phyloP scores from a whole-genome alignment of 2,888 invertebrate species.

The Calameuta pallipes region DNA sequence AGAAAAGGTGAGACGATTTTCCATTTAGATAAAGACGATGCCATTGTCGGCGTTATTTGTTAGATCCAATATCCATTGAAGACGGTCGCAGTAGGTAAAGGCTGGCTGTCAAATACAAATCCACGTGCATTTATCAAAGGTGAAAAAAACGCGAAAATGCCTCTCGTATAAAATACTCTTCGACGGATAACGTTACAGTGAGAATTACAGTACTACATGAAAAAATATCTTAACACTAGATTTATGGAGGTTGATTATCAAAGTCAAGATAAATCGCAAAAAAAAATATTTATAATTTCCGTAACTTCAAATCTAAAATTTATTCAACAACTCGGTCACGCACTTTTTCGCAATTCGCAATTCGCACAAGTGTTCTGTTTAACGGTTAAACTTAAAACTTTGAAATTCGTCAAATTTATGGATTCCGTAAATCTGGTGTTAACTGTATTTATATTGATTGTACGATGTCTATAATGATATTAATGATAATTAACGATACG shows the following conservation, averaged over 20 bases:
- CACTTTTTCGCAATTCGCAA: too few relatives aligned
- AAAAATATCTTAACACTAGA: not conserved
- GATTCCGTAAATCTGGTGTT: too few relatives aligned
- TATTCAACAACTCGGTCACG: too few relatives aligned
- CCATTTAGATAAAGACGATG: not conserved
- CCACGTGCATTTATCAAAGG: not conserved
- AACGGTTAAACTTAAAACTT: too few relatives aligned
- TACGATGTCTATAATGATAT: not conserved
- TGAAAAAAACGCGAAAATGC: not conserved
- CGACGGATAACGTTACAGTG: not conserved
- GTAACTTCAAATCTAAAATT: too few relatives aligned
- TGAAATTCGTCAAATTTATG: too few relatives aligned
- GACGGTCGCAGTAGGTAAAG: not conserved
- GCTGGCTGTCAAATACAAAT: not conserved
- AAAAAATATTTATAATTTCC: too few relatives aligned
- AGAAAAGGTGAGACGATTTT: constrained; percentile 75
- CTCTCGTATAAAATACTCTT: not conserved
- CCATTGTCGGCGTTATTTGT: not conserved
- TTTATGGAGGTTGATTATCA: too few relatives aligned
- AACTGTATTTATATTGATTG: not conserved
- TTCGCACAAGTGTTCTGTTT: too few relatives aligned
- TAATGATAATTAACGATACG: not conserved
- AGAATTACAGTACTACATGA: not conserved
- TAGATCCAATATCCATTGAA: not conserved
- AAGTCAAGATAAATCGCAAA: too few relatives aligned